These are phyloP conservation scores for Bufo gargarizans DNA, from an alignment of 2,113 vertebrate species.

Conservation along the genomic window DNA sequence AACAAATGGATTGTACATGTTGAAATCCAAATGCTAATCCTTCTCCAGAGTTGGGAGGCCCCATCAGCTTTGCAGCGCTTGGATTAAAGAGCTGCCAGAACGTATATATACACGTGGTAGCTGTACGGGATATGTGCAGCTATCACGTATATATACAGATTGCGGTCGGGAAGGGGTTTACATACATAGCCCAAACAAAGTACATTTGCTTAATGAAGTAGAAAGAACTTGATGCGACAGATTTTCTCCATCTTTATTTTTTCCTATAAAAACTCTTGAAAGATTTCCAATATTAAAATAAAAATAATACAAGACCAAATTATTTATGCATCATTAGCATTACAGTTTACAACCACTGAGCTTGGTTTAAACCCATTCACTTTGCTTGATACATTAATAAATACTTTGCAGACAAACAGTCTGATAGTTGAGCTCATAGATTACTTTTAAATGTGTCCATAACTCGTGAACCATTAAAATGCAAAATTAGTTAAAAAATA, in stretches of 20 bases:
- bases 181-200: too few relatives aligned
- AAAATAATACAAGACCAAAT: constrained; percentile 57
- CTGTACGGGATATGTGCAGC: too few relatives aligned
- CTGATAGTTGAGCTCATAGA: background rate
- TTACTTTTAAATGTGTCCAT: constrained; percentile 10
- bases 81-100: too few relatives aligned
- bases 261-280: constrained; percentile 57
- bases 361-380: constrained; percentile 26
- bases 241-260: constrained; percentile 53
- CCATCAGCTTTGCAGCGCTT: too few relatives aligned
- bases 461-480: background rate
- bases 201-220: too few relatives aligned
- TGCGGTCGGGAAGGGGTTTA: too few relatives aligned
- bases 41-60: too few relatives aligned
- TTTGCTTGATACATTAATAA: constrained; percentile 52
- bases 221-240: background rate
- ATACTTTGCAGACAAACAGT: constrained; percentile 51
- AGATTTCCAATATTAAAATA: constrained; percentile 55
- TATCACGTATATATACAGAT: too few relatives aligned
- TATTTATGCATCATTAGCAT: constrained; percentile 42
- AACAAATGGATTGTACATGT: too few relatives aligned
- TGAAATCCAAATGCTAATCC: too few relatives aligned
- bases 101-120: too few relatives aligned
- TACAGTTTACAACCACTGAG: constrained; percentile 40
- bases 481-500: background rate